Evolutionary conservation across 2,797 vertebrate species (phyloP), one percentile per base, ranked within the genome.

Genomic region (Coccyzus lansbergi): DNA sequence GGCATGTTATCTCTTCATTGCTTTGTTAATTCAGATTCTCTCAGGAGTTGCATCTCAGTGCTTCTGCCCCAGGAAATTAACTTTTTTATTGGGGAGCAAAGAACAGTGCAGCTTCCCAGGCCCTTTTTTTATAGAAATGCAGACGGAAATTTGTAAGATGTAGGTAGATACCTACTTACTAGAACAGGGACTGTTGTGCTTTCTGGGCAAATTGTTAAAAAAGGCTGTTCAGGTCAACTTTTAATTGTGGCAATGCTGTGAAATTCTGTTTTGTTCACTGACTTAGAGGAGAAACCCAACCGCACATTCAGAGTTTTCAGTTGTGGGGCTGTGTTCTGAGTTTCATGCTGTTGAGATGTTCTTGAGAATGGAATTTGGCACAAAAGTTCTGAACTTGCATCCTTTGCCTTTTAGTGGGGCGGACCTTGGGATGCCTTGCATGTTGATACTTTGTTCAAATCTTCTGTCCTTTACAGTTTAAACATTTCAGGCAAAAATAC

Each of bases 361-460:
- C 26, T 59, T 83, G 60, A 44, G 18, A 51, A 16, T 22, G 28
- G 48, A 64, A 25, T 59, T 87, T 26, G 49, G 4, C 71, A 25
- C 15, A 46, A 21, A 56, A 33, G 33, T 17, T 40, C 38, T 46
- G 49, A n/a, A 1, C 15, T 40, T 53, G 29, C 4, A 1, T 34
- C 52, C 22, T 59, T 65, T 70, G 56, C 78, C 40, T 76, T 79
- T 62, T 56, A 64, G 49, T 25, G 71, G 60, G 68, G 36, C 4
- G 2, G 46, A 3, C 31, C 14, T 40, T 56, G 72, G 25, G 24
- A 7, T 49, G 64, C 4, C 28, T 68, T 4, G 1, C 42, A 3
- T 0, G 0, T 10, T 17, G 40, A 3, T 28, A 4, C 40, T 26
- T 8, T 40, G 53, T 44, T 91, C 44, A 56, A 15, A 48, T 56